Base-by-base conservation (phyloP, 2,888 invertebrate species). In the Eilema caniola region DNA sequence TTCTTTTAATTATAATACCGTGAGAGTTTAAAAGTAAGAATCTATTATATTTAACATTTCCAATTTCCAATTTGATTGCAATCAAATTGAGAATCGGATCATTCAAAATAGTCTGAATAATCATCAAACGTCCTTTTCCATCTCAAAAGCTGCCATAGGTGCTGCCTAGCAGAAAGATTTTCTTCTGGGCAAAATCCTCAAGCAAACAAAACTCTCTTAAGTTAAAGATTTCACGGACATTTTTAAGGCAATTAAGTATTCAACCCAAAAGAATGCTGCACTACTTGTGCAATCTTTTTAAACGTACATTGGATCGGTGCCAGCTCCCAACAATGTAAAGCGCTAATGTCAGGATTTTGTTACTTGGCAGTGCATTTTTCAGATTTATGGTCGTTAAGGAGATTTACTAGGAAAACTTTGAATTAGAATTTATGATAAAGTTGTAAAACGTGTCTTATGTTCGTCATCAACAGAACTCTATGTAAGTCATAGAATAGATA, bases 341-440 rank as follows among this genome's bases (percentile, higher is more conserved):
- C n/a, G 61, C 65, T 60, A 64, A 72, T 69, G 75, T 71, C 66
- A 65, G 70, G 65, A 61, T 65, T 77, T 71, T 16, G 59, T 69
- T 37, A 33, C 70, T 66, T 77, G 59, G 67, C 74, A 72, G 60
- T 70, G 56, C 63, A 75, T 64, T 76, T 53, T 59, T 62, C 59
- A 66, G 70, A 74, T 83, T 81, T 78, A 74, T 76, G 25, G 62
- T 69, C 69, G 71, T 73, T 70, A 75, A 56, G 74, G 65, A 37
- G 68, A 74, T 71, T 72, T 62, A 68, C 63, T 66, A 14, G 62
- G 47, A 69, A 73, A 74, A 74, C 74, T 59, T 53, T 53, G 53
- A n/a, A 53, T 53, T 53, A 53, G 25, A 25, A 59, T 59, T 25
- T 59, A 12, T 59, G 47, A 53, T 53, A 53, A 53, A 53, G 10